Evolutionary conservation across 2,113 vertebrate genomes (phyloP).

Genomic region (Pteropus alecto): DNA sequence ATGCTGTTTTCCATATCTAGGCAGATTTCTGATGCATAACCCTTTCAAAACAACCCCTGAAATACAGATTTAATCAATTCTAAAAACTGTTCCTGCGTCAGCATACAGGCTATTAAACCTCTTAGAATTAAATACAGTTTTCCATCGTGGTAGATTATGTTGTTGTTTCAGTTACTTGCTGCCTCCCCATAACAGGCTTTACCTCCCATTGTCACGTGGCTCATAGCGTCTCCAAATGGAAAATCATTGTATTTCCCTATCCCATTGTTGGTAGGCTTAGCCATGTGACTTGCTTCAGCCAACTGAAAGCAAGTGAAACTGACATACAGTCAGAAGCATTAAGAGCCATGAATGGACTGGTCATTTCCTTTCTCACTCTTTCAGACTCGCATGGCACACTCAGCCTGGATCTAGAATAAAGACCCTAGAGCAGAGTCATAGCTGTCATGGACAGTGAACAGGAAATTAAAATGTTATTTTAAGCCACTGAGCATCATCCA

Average conservation of each 20-base stretch:
- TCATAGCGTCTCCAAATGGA: neutral
- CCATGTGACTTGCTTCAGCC: neutral
- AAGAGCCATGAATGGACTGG: neutral
- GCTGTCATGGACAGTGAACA: neutral
- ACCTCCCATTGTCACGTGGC: neutral
- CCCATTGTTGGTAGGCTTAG: neutral
- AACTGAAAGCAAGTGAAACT: neutral
- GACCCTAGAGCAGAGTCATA: neutral
- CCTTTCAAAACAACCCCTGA: slow-evolving; percentile 35
- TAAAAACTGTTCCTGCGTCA: slow-evolving; percentile 18
- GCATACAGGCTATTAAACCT: neutral
- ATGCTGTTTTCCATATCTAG: neutral
- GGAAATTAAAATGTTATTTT: neutral
- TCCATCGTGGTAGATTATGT: neutral
- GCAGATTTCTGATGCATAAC: slow-evolving; percentile 49
- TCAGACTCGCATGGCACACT: neutral
- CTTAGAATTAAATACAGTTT: slow-evolving; percentile 29
- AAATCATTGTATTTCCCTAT: neutral
- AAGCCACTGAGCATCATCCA: neutral
- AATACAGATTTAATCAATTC: slow-evolving; percentile 47
- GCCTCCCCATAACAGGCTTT: neutral
- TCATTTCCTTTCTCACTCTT: neutral
- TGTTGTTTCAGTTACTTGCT: neutral
- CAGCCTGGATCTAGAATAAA: neutral
- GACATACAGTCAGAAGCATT: neutral